Evolutionary conservation across 2,797 vertebrate species (phyloP).

Genomic region (Podarcis siculus): DNA sequence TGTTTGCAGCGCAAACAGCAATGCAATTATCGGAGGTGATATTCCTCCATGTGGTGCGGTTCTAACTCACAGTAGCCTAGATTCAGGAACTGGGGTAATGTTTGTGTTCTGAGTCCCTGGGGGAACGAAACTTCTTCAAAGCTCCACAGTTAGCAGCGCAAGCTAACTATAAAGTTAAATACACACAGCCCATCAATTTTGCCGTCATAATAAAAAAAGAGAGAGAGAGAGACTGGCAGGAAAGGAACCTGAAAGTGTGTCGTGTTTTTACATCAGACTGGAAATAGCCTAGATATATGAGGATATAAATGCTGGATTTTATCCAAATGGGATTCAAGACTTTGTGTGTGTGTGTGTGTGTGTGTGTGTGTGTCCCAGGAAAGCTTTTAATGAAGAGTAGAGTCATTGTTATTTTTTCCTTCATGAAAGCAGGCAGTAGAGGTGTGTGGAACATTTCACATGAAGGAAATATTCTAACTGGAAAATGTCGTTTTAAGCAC

Average conservation of each 20-base stretch:
- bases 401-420: conserved; percentile 22
- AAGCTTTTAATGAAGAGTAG: conserved; percentile 21
- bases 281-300: conserved; percentile 8
- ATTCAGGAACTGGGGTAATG: conserved; percentile 67
- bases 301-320: background rate
- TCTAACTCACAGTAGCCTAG: conserved; percentile 64
- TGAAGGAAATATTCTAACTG: background rate
- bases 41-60: conserved; percentile 65
- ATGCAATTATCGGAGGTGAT: conserved; percentile 71
- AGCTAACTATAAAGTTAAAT: conserved; percentile 67
- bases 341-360: no score
- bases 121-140: conserved; percentile 70
- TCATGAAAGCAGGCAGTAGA: background rate
- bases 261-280: conserved; percentile 39
- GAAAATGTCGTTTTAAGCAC: background rate
- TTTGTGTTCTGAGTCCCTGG: conserved; percentile 70
- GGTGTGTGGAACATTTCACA: background rate
- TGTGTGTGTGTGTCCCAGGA: background rate
- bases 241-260: conserved; percentile 52
- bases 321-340: conserved; percentile 4
- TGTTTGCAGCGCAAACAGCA: conserved; percentile 61
- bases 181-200: conserved; percentile 58
- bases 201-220: conserved; percentile 58
- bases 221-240: conserved; percentile 8
- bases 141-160: conserved; percentile 73